Evolutionary conservation across 2,113 vertebrate species (phyloP).

Genomic region (Motacilla alba): DNA sequence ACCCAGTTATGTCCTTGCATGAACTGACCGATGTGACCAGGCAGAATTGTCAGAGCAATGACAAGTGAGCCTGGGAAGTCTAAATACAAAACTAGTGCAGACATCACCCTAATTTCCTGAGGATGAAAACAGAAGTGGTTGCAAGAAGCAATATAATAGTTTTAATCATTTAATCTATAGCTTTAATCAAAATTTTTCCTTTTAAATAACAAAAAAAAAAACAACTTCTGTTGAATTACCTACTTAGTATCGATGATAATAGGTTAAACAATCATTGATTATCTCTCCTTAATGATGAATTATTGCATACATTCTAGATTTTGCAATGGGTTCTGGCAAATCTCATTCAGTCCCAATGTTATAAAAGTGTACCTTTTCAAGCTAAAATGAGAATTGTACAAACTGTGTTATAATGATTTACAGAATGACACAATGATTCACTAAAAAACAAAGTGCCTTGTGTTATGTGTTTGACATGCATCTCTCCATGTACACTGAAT

Average conservation of each 20-base stretch:
- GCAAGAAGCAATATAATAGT: not conserved
- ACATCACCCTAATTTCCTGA: not conserved
- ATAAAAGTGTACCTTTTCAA: not conserved
- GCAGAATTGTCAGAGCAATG: not conserved
- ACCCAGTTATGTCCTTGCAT: not conserved
- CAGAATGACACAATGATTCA: not conserved
- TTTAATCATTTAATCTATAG: conserved; percentile 37
- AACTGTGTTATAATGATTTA: not conserved
- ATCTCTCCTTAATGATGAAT: conserved; percentile 54
- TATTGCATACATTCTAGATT: not conserved
- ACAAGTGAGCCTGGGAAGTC: not conserved
- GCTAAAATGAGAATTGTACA: not conserved
- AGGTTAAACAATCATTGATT: conserved; percentile 59
- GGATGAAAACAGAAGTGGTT: not conserved
- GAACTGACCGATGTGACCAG: not conserved
- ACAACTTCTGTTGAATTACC: conserved; percentile 44
- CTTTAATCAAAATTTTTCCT: conserved; percentile 36
- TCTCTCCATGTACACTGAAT: not conserved
- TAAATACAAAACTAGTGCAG: not conserved
- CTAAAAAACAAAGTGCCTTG: not conserved
- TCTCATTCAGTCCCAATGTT: not conserved
- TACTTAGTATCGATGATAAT: conserved; percentile 41
- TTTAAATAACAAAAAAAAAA: conserved; percentile 57
- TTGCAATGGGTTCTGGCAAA: conserved; percentile 18
- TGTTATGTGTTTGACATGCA: not conserved